Percentiles rank a stretch among this genome's conserved stretches.
These are phyloP conservation scores for Theonella swinhoei DNA, from an alignment of 37 sponge, comb jelly and placozoan genomes.

Conservation along the genomic window DNA sequence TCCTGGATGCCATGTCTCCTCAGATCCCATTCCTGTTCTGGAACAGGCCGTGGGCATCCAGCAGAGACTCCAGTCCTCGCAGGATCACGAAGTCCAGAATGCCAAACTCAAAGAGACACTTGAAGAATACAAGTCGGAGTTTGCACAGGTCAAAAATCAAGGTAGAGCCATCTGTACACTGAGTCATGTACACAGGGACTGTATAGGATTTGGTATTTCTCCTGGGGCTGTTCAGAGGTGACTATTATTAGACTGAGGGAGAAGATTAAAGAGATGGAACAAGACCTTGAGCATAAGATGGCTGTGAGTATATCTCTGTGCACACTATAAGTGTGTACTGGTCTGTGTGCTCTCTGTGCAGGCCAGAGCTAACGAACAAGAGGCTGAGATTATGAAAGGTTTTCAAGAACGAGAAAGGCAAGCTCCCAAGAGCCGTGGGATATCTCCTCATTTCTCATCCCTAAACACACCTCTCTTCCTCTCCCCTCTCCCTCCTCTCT, in stretches of 20 bases:
- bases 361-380: constrained; percentile 41
- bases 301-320: constrained; percentile 45
- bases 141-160: constrained; percentile 91
- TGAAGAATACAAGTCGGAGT: constrained; percentile 91
- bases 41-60: constrained; percentile 78
- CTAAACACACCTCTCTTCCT: neutral
- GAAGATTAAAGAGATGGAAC: constrained; percentile 81
- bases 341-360: neutral
- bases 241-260: constrained; percentile 82
- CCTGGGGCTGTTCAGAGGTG: constrained; percentile 68
- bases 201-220: no score
- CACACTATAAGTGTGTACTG: no score
- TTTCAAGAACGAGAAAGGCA: constrained; percentile 69
- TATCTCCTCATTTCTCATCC: neutral
- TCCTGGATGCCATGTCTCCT: no score
- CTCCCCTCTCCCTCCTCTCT: neutral
- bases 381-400: constrained; percentile 41
- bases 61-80: constrained; percentile 65
- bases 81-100: constrained; percentile 90
- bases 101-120: constrained; percentile 90
- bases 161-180: constrained; percentile 20
- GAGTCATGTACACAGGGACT: neutral
- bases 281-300: constrained; percentile 44
- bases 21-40: constrained; percentile 86
- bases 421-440: neutral